A percentile compares a stretch with the other conserved stretches of the same genome.
These are phyloP conservation scores for Phainopepla nitens DNA, from an alignment of 2,113 vertebrate genomes.

Conservation along the genomic window DNA sequence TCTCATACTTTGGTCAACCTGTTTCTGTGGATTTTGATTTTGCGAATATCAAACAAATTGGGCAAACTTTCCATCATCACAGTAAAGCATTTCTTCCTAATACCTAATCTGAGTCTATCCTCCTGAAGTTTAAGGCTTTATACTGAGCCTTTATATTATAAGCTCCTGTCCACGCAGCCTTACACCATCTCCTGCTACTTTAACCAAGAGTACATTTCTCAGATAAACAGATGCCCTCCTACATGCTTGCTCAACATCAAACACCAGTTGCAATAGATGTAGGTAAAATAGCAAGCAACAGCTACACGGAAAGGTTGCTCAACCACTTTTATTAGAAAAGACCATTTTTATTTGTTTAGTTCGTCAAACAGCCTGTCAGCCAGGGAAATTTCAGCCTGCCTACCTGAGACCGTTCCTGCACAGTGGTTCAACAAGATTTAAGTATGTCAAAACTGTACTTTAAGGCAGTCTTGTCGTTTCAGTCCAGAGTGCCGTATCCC, in stretches of 20 bases:
- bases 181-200: background rate
- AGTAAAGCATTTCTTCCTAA: background rate
- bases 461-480: background rate
- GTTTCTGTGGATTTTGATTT: background rate
- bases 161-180: fast-evolving
- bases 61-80: background rate
- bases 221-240: background rate
- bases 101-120: background rate
- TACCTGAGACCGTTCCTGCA: fast-evolving
- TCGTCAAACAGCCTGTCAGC: background rate
- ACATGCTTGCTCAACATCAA: conserved; percentile 19
- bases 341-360: background rate
- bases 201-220: background rate
- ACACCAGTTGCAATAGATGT: background rate
- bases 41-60: background rate
- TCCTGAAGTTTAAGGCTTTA: background rate
- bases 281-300: background rate
- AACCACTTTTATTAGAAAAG: background rate
- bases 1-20: fast-evolving
- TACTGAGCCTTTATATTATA: background rate
- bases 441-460: background rate
- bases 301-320: background rate
- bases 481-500: background rate
- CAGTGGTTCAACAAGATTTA: background rate
- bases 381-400: background rate